Evolutionary conservation across 1,140 invertebrate genomes (phyloP).

Genomic region (Brachionus asplanchnoidis): DNA sequence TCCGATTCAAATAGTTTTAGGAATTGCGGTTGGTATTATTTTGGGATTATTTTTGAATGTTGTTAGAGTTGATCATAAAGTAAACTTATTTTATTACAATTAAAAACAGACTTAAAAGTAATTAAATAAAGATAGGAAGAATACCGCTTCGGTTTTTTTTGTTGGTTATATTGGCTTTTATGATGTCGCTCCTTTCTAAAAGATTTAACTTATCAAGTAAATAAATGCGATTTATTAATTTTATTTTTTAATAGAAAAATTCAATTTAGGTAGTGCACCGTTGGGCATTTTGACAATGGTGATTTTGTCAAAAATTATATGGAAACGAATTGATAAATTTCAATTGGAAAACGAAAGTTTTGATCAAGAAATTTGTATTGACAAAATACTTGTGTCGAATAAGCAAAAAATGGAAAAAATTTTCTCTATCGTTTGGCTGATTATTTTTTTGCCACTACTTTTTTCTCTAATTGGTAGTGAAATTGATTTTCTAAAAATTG

Average conservation of each 20-base stretch:
- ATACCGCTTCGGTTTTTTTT: background rate
- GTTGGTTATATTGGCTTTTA: too few species aligned
- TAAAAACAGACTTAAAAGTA: background rate
- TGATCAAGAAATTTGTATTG: background rate
- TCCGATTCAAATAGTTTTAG: conserved; percentile 16
- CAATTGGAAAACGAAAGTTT: background rate
- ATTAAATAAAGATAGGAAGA: background rate
- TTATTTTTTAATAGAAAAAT: background rate
- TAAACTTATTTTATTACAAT: too few species aligned
- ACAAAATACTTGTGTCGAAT: background rate
- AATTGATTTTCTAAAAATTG: conserved; percentile 59
- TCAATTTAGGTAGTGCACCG: background rate
- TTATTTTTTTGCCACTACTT: conserved; percentile 84
- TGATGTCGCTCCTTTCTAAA: too few species aligned
- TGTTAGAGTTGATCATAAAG: background rate
- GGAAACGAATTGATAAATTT: conserved; percentile 1
- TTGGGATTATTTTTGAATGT: background rate
- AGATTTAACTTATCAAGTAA: too few species aligned
- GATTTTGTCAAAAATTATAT: background rate
- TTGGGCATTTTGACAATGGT: background rate
- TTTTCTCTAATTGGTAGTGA: conserved; percentile 83
- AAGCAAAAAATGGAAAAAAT: conserved; percentile 74
- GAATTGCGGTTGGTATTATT: too few species aligned
- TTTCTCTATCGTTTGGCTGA: conserved; percentile 78
- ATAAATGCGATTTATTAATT: background rate